Evolutionary conservation across 2,113 vertebrate genomes (phyloP).

Genomic region (Lepisosteus osseus): DNA sequence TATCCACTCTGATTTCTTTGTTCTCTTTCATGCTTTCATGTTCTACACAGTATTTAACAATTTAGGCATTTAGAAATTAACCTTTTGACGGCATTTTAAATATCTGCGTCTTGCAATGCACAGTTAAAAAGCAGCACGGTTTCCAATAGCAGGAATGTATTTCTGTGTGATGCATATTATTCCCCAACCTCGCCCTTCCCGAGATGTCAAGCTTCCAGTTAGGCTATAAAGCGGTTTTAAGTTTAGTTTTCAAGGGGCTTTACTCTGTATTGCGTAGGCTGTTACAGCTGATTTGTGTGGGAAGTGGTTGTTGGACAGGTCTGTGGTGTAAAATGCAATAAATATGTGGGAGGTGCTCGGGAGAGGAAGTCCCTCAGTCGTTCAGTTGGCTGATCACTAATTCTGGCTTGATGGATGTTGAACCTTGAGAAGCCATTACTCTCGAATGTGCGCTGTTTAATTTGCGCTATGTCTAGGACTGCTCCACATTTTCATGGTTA

Average conservation of each 20-base stretch:
- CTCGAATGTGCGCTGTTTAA: not conserved
- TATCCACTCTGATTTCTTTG: too few species aligned
- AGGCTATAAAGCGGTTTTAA: too few species aligned
- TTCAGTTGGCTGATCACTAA: not conserved
- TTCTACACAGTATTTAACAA: not conserved
- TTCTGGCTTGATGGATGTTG: conserved; percentile 1
- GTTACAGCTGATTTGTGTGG: not conserved
- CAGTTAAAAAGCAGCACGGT: too few species aligned
- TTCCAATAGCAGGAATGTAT: not conserved
- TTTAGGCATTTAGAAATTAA: not conserved
- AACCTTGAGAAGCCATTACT: not conserved
- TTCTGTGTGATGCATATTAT: not conserved
- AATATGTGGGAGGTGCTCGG: not conserved
- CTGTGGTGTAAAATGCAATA: conserved; percentile 5
- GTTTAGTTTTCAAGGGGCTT: too few species aligned
- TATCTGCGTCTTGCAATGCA: not conserved
- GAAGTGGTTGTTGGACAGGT: conserved; percentile 1
- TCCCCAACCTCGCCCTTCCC: not conserved
- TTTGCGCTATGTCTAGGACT: not conserved
- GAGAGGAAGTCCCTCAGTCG: not conserved
- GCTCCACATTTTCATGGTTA: not conserved
- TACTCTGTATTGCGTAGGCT: not conserved
- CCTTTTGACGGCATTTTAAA: not conserved
- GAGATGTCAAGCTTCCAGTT: too few species aligned
- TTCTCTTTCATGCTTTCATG: too few species aligned